Percentiles rank a stretch among this genome's conserved stretches.
Evolutionary conservation across 1,140 invertebrate species (phyloP).

Genomic region (Venustaconcha ellipsiformis): DNA sequence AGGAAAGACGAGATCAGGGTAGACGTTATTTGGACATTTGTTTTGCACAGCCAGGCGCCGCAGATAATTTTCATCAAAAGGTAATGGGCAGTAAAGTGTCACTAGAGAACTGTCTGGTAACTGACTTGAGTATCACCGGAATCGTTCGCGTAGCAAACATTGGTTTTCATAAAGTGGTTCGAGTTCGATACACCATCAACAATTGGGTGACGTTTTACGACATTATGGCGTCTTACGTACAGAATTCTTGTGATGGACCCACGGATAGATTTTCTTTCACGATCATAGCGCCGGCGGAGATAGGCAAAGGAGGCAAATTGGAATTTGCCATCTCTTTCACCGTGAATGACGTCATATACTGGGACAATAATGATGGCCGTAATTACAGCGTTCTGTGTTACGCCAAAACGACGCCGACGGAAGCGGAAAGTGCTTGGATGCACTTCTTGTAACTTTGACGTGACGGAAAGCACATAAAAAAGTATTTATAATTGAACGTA

Average conservation of each 20-base stretch:
- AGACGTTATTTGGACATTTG: conserved; percentile 75
- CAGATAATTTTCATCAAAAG: conserved; percentile 82
- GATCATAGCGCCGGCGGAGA: conserved; percentile 73
- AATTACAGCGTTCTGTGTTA: conserved; percentile 78
- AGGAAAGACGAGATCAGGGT: conserved; percentile 47
- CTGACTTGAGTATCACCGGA: conserved; percentile 82
- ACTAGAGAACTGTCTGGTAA: conserved; percentile 80
- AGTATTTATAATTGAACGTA: too few relatives aligned
- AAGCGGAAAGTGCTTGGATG: too few relatives aligned
- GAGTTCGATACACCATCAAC: conserved; percentile 87
- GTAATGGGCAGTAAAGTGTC: conserved; percentile 81
- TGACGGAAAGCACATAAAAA: too few relatives aligned
- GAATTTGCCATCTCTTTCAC: conserved; percentile 87
- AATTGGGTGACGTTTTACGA: conserved; percentile 88
- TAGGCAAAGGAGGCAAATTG: conserved; percentile 80
- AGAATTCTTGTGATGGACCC: conserved; percentile 91
- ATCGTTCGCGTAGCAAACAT: conserved; percentile 89
- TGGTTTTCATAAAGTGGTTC: conserved; percentile 91
- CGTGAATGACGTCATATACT: conserved; percentile 82
- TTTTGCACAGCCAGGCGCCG: conserved; percentile 85
- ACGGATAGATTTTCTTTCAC: conserved; percentile 87
- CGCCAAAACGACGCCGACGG: conserved; percentile 24
- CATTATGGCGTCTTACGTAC: conserved; percentile 81
- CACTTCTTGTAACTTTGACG: too few relatives aligned
- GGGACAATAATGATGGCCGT: conserved; percentile 88